These are phyloP conservation scores for Trachymyrmex septentrionalis DNA, from an alignment of 1,140 invertebrate species.

Conservation along the genomic window DNA sequence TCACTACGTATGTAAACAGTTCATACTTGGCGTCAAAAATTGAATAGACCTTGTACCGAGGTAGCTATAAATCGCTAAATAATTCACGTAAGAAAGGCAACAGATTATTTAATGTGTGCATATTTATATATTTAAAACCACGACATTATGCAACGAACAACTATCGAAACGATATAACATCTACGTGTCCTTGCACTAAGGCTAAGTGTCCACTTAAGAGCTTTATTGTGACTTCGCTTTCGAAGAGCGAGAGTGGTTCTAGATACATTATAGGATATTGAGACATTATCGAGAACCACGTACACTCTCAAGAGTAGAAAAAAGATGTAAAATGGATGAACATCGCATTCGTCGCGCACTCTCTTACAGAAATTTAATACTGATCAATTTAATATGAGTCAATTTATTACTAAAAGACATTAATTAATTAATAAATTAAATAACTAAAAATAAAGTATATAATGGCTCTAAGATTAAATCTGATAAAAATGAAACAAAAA, in stretches of 20 bases:
- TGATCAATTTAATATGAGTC: no score
- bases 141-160: neutral
- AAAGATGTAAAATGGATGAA: neutral
- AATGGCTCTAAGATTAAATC: no score
- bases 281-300: neutral
- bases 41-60: neutral
- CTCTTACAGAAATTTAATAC: no score
- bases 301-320: neutral
- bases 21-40: slow-evolving; percentile 1
- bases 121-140: neutral
- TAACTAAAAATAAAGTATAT: no score
- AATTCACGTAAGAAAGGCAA: neutral
- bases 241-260: neutral
- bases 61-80: slow-evolving; percentile 16
- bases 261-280: neutral
- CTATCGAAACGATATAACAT: neutral
- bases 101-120: neutral
- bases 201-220: neutral
- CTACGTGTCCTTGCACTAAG: neutral
- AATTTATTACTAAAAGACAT: no score
- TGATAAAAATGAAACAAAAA: no score
- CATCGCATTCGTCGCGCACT: neutral
- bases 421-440: no score
- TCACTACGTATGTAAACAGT: neutral
- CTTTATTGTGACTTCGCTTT: neutral